Evolutionary conservation across 2,888 invertebrate genomes (phyloP).

Genomic region (Lepidocyrtinus sp.): DNA sequence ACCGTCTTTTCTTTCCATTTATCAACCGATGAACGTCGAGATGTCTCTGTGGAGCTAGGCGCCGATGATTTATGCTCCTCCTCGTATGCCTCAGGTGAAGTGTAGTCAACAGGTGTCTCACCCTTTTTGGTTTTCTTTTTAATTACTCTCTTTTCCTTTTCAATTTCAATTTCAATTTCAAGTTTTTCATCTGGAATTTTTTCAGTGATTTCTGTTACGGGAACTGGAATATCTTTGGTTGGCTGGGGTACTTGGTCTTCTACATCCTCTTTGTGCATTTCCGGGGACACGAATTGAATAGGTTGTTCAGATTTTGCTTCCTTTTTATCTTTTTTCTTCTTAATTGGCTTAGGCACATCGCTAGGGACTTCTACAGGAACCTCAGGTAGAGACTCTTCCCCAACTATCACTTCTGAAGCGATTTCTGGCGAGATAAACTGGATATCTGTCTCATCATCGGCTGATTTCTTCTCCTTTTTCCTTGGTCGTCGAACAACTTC

Average conservation of each 20-base stretch:
- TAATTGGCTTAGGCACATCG: background rate
- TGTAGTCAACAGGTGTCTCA: background rate
- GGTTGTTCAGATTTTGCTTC: background rate
- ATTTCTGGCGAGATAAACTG: background rate
- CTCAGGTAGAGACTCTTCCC: background rate
- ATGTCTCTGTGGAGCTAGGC: background rate
- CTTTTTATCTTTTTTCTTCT: background rate
- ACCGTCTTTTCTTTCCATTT: background rate
- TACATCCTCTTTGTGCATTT: too few relatives aligned
- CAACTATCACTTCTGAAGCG: background rate
- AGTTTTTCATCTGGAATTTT: background rate
- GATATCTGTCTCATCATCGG: background rate
- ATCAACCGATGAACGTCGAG: background rate
- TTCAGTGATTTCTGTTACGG: too few relatives aligned
- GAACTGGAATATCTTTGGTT: too few relatives aligned
- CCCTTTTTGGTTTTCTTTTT: too few relatives aligned
- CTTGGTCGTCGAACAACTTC: background rate
- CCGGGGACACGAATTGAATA: background rate
- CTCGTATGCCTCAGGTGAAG: too few relatives aligned
- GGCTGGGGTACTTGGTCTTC: too few relatives aligned
- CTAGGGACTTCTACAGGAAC: background rate
- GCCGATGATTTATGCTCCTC: too few relatives aligned
- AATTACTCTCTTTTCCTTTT: background rate
- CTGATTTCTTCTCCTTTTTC: background rate
- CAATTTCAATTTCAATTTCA: background rate